phyloP scores from a whole-genome alignment of 2,888 invertebrate species.

The Synanthedon myopaeformis region DNA sequence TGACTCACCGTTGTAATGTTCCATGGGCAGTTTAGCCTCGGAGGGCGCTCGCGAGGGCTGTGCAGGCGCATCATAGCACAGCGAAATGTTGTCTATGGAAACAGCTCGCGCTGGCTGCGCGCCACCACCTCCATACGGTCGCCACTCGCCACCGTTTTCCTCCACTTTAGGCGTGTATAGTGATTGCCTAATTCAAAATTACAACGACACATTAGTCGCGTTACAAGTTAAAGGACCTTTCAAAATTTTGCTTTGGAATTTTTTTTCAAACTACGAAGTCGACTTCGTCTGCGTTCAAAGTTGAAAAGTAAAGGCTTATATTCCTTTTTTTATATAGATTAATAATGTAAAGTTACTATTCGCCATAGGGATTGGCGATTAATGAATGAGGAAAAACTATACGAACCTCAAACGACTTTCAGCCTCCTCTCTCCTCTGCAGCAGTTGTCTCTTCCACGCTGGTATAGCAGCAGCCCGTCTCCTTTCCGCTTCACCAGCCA shows the following conservation, averaged over 20 bases:
- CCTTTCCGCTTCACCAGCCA: constrained; percentile 86
- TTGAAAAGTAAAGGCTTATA: too few relatives aligned
- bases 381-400: constrained; percentile 2
- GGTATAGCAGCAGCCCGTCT: constrained; percentile 89
- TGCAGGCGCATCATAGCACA: constrained; percentile 54
- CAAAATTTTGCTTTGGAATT: background rate
- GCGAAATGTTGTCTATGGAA: constrained; percentile 74
- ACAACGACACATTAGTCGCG: too few relatives aligned
- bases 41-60: constrained; percentile 51
- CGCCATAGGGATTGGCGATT: too few relatives aligned
- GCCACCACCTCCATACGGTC: constrained; percentile 41
- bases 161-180: constrained; percentile 80
- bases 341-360: too few relatives aligned
- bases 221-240: too few relatives aligned
- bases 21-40: constrained; percentile 44
- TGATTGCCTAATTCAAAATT: constrained; percentile 62
- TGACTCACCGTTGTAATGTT: constrained; percentile 45
- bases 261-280: too few relatives aligned
- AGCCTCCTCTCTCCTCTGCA: constrained; percentile 84
- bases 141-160: constrained; percentile 62
- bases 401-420: constrained; percentile 81
- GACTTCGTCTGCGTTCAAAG: too few relatives aligned
- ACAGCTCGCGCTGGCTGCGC: constrained; percentile 60
- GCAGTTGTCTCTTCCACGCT: constrained; percentile 92
- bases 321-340: too few relatives aligned